Conservation (phyloP, 2,797 vertebrate species). For the Takifugu ocellatus region DNA sequence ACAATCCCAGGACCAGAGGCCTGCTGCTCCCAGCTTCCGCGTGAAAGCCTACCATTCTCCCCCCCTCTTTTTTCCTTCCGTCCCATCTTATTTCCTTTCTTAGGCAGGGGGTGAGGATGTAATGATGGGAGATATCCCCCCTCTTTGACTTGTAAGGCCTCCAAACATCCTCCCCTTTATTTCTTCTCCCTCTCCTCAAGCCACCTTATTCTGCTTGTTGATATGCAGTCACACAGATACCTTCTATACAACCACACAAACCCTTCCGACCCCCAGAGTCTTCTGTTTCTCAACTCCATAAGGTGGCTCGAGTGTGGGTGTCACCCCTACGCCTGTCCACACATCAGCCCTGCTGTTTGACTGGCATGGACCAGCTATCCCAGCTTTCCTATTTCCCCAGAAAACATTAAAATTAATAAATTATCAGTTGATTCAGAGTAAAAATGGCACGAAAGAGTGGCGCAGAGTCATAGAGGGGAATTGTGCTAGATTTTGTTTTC, state of each 20-base stretch:
- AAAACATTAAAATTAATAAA: constrained; percentile 66
- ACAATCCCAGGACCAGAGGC: constrained; percentile 66
- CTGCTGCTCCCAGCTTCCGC: constrained; percentile 56
- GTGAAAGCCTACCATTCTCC: constrained; percentile 51
- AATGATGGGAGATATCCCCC: constrained; percentile 28
- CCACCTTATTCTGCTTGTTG: constrained; percentile 16
- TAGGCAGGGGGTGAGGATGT: constrained; percentile 27
- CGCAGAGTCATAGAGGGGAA: constrained; percentile 30
- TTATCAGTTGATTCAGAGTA: constrained; percentile 53
- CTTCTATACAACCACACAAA: constrained; percentile 4
- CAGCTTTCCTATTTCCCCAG: constrained; percentile 56
- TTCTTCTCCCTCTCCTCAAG: not conserved
- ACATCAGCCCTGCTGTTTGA: constrained; percentile 74
- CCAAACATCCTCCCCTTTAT: not conserved
- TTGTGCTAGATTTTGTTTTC: constrained; percentile 42
- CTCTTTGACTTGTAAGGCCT: constrained; percentile 8
- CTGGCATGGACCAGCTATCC: constrained; percentile 57
- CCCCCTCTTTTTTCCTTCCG: constrained; percentile 28
- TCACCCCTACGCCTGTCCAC: constrained; percentile 68
- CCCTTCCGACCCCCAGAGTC: constrained; percentile 38
- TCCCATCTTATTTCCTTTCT: constrained; percentile 44
- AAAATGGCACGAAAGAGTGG: constrained; percentile 19
- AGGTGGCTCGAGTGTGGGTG: constrained; percentile 34
- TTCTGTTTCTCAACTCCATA: constrained; percentile 49
- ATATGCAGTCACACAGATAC: constrained; percentile 8